A percentile compares a stretch with the other conserved stretches of the same genome.
phyloP scores from a whole-genome alignment of 2,888 invertebrate genomes.

The Sipha maydis region DNA sequence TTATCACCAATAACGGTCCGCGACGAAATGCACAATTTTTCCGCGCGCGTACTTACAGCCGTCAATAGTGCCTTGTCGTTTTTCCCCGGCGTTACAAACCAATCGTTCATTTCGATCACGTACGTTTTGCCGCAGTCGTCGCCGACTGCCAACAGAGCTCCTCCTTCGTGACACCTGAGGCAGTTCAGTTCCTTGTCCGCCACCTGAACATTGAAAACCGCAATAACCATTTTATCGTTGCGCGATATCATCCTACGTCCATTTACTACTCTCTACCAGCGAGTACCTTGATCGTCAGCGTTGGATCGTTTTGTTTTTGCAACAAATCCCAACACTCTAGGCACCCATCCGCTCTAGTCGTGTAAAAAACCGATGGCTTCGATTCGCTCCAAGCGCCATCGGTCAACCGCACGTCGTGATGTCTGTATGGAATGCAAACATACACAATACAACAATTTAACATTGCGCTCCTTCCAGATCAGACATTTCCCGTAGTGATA shows the following conservation, averaged over 20 bases:
- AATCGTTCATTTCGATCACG: slow-evolving; percentile 82
- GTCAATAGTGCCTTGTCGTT: slow-evolving; percentile 82
- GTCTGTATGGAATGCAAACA: not conserved
- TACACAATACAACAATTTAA: not conserved
- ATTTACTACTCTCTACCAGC: no score
- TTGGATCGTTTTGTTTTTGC: slow-evolving; percentile 83
- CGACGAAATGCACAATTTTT: no score
- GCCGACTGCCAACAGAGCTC: slow-evolving; percentile 78
- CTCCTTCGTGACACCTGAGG: slow-evolving; percentile 76
- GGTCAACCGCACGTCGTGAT: slow-evolving; percentile 70
- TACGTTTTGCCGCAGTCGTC: slow-evolving; percentile 82
- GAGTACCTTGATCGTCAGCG: slow-evolving; percentile 78
- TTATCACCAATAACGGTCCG: no score
- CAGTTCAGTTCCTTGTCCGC: slow-evolving; percentile 77
- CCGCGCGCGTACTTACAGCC: slow-evolving; percentile 71
- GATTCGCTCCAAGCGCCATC: slow-evolving; percentile 91
- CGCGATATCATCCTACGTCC: no score
- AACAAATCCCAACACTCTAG: slow-evolving; percentile 92
- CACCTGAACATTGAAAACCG: slow-evolving; percentile 67
- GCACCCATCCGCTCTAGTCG: slow-evolving; percentile 86
- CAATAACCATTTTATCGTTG: not conserved
- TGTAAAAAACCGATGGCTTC: slow-evolving; percentile 86
- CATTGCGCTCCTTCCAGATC: no score
- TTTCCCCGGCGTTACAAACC: slow-evolving; percentile 77
- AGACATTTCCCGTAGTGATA: no score